phyloP scores from a whole-genome alignment of 2,113 vertebrate species.

The Forbesichthys papilliferus region DNA sequence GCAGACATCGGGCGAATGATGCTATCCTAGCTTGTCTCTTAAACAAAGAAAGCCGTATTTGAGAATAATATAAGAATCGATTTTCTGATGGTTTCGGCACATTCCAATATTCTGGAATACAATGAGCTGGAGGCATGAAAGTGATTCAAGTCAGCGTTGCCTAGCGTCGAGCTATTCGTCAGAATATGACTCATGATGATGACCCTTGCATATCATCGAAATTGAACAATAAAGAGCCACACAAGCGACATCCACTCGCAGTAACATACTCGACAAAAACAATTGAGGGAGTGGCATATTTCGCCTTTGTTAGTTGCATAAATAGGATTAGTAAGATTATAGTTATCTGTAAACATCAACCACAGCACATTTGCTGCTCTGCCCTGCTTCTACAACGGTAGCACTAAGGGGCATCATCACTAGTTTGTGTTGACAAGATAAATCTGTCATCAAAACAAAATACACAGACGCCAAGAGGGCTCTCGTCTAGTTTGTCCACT shows the following conservation, averaged over 20 bases:
- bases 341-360: constrained; percentile 38
- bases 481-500: background rate
- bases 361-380: constrained; percentile 5
- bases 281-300: constrained; percentile 70
- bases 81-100: background rate
- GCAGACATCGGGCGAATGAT: constrained; percentile 22
- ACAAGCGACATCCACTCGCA: constrained; percentile 19
- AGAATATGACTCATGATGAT: constrained; percentile 1
- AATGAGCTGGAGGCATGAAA: background rate
- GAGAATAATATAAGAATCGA: background rate
- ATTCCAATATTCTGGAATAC: background rate
- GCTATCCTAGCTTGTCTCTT: constrained; percentile 24
- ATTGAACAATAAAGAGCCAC: constrained; percentile 24
- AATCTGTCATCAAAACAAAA: constrained; percentile 8
- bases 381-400: background rate
- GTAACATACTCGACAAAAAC: constrained; percentile 51
- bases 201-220: constrained; percentile 22
- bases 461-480: background rate
- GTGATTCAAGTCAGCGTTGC: constrained; percentile 50
- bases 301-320: constrained; percentile 60
- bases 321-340: constrained; percentile 70
- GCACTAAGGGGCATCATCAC: background rate
- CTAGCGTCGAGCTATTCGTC: constrained; percentile 25
- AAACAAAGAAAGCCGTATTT: constrained; percentile 2
- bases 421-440: background rate